Evolutionary conservation across 2,113 vertebrate genomes (phyloP).

Genomic region (Thamnaconus septentrionalis): DNA sequence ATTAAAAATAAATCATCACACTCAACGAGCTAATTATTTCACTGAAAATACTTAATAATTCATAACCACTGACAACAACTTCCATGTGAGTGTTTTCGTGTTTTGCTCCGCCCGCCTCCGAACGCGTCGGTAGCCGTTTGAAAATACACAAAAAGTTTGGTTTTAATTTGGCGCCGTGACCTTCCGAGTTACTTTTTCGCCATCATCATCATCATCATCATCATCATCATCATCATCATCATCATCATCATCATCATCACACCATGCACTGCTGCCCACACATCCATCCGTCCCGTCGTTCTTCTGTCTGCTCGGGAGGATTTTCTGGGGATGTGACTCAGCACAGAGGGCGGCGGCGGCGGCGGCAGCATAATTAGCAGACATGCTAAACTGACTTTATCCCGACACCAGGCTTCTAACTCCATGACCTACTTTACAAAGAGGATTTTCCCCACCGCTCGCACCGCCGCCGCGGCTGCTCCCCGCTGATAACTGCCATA

Average conservation of each 20-base stretch:
- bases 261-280: background rate
- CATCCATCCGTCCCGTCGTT: slow-evolving; percentile 15
- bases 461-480: slow-evolving; percentile 61
- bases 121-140: no score
- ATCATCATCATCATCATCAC: background rate
- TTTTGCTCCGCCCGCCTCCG: no score
- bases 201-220: no score
- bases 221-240: no score
- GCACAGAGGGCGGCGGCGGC: slow-evolving; percentile 55
- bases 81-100: no score
- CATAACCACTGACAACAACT: no score
- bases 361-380: slow-evolving; percentile 64
- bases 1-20: no score
- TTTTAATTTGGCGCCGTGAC: no score
- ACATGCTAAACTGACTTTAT: slow-evolving; percentile 67
- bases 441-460: slow-evolving; percentile 70
- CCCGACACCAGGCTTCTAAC: slow-evolving; percentile 60
- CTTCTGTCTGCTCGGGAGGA: slow-evolving; percentile 25
- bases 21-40: no score
- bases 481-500: slow-evolving; percentile 50
- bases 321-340: slow-evolving; percentile 68
- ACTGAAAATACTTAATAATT: no score
- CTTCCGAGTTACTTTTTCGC: no score
- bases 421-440: slow-evolving; percentile 77
- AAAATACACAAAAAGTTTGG: no score